Base-by-base conservation (phyloP, 35 echinoderm and acorn worm species). In the Ophiothrix spiculata region DNA sequence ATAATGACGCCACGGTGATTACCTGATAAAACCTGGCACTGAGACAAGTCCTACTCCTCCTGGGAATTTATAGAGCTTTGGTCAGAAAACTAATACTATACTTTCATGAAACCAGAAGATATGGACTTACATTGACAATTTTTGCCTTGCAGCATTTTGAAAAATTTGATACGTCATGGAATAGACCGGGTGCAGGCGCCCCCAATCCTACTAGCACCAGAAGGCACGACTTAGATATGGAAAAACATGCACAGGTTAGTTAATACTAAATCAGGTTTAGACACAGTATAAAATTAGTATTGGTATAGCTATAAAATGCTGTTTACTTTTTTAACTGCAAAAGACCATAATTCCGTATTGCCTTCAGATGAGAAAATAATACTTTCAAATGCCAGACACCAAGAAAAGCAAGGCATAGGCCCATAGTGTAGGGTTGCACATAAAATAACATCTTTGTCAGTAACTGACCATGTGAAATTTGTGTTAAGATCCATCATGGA, bases 151-250 rank as follows among this genome's bases (percentile, higher is more conserved):
- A 97, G 94, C 94, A 97, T 90, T 83, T 90, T 82, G 74, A 92
- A 34, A 90, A 39, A 23, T 92, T 97, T 86, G 79, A 90, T 23
- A 63, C 56, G 31, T 31, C 56, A n/a, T 97, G 90, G 90, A 86
- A 86, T 80, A 89, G 60, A 75, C 94, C 94, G 28, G 94, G 94
- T 11, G 35, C 83, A 39, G 94, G 94, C 45, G 94, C 94, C 15
- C 94, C 94, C 14, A 39, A 73, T 39, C 40, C 33, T 21, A 33
- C 56, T 19, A 54, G 63, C 19, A 42, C 83, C 32, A 86, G 92
- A 81, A 92, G 84, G 40, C 74, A 90, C 34, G 37, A 78, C 23
- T 56, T 94, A 16, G 88, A 94, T 49, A 86, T 90, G 79, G 88
- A 94, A 56, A 87, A 25, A 49, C 37, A 49, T 49, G 42, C 42